These are phyloP conservation scores for Scolopax bukidnonensis DNA, from an alignment of 2,797 vertebrate species.

Conservation along the genomic window DNA sequence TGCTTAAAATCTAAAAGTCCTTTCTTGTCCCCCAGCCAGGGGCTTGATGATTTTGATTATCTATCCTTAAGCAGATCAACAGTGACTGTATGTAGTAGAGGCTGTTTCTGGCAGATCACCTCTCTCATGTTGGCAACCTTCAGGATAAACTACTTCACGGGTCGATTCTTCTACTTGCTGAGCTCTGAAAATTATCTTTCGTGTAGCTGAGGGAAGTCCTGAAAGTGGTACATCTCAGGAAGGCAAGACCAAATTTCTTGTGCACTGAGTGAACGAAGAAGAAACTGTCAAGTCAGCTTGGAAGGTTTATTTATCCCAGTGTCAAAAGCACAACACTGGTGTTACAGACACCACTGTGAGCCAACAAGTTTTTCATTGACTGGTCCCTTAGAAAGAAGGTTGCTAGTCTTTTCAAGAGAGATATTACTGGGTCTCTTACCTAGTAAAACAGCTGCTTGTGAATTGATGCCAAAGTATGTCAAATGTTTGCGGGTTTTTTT, in stretches of 20 bases:
- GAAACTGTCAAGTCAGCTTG: not conserved
- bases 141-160: not conserved
- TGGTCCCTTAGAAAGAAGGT: not conserved
- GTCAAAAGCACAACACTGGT: not conserved
- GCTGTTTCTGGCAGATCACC: not conserved
- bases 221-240: not conserved
- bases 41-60: not conserved
- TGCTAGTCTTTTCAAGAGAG: not conserved
- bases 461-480: not conserved
- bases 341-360: not conserved
- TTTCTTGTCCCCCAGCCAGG: not conserved
- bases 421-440: not conserved
- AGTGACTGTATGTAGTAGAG: not conserved
- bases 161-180: not conserved
- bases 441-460: not conserved
- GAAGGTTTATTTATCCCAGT: not conserved
- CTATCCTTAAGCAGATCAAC: not conserved
- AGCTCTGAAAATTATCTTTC: not conserved
- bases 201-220: not conserved
- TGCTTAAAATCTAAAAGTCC: not conserved
- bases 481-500: rapidly evolving
- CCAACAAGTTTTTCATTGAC: not conserved
- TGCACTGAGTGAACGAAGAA: rapidly evolving
- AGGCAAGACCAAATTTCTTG: not conserved
- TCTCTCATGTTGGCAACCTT: not conserved